phyloP scores from a whole-genome alignment of 2,113 vertebrate species.

The Cololabis saira region DNA sequence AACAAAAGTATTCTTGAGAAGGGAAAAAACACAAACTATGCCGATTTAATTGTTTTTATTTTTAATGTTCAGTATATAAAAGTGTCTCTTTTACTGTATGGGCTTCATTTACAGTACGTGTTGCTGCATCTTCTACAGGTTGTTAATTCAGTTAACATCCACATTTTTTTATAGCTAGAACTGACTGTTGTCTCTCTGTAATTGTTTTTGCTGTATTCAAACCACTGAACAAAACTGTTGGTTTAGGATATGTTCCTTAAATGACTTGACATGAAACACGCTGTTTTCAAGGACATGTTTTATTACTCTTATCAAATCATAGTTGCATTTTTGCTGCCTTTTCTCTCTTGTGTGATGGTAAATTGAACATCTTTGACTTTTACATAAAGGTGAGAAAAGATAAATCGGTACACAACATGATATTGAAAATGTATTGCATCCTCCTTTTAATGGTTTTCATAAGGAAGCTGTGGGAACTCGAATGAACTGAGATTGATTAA shows the following conservation, averaged over 20 bases:
- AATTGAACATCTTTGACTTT: not conserved
- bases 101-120: not conserved
- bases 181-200: not conserved
- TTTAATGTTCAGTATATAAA: slow-evolving; percentile 4
- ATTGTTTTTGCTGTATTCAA: not conserved
- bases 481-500: slow-evolving; percentile 11
- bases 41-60: not conserved
- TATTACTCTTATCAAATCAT: too few species aligned
- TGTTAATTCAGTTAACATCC: not conserved
- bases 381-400: not conserved
- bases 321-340: not conserved
- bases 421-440: not conserved
- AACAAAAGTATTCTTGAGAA: not conserved
- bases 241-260: not conserved
- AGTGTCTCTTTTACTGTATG: not conserved
- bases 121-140: not conserved
- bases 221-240: not conserved
- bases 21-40: not conserved
- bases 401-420: not conserved
- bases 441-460: not conserved
- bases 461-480: not conserved
- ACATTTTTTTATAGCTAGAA: not conserved
- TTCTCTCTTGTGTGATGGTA: not conserved
- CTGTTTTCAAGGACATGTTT: too few species aligned
- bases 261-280: not conserved